These are phyloP conservation scores for Crypturellus undulatus DNA, from an alignment of 2,113 vertebrate genomes.

Conservation along the genomic window DNA sequence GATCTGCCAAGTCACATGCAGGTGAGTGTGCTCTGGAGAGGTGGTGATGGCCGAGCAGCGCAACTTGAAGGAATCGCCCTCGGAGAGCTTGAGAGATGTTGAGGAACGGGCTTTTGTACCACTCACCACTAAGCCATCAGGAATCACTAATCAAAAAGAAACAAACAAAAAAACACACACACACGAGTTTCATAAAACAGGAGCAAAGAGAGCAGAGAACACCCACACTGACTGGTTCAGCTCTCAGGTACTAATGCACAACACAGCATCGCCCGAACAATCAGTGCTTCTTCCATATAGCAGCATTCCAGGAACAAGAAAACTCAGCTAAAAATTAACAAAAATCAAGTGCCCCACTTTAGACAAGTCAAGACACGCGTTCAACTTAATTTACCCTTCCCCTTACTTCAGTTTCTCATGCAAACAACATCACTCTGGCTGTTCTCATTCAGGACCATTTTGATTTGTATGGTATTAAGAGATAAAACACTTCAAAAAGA, in stretches of 20 bases:
- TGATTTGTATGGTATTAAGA: background rate
- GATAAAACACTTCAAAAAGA: background rate
- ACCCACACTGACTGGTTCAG: background rate
- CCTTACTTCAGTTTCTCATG: background rate
- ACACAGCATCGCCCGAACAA: background rate
- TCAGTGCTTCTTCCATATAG: background rate
- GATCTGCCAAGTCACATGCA: conserved; percentile 89
- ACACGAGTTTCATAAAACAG: background rate
- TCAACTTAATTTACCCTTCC: background rate
- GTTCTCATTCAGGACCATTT: background rate
- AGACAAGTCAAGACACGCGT: conserved; percentile 11
- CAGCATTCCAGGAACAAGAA: background rate
- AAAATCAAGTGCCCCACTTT: background rate
- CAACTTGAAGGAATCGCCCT: conserved; percentile 87
- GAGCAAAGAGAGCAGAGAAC: background rate
- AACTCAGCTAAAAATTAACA: conserved; percentile 16
- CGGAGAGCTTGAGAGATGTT: conserved; percentile 66
- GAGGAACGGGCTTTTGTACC: conserved; percentile 50
- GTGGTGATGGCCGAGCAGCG: conserved; percentile 80
- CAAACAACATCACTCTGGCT: background rate
- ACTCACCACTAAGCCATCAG: conserved; percentile 83
- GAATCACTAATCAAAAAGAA: conserved; percentile 80
- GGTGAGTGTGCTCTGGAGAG: conserved; percentile 83
- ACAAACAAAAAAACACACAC: background rate
- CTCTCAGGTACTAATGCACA: background rate